phyloP scores from a whole-genome alignment of 2,113 vertebrate species.

The Bufo gargarizans region DNA sequence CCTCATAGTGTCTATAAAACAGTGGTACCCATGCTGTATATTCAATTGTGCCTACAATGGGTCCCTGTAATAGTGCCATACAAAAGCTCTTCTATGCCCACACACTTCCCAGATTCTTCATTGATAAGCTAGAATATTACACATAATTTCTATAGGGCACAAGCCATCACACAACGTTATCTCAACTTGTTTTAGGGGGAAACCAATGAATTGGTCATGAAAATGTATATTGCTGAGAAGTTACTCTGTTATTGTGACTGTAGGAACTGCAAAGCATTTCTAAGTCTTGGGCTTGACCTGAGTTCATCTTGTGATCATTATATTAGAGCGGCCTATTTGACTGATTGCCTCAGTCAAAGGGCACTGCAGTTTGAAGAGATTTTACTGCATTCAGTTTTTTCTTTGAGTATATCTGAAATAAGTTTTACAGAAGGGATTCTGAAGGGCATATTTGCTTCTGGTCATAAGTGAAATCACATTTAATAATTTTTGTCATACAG shows the following conservation, averaged over 20 bases:
- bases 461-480: constrained; percentile 34
- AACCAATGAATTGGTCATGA: neutral
- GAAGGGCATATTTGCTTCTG: constrained; percentile 36
- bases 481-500: constrained; percentile 20
- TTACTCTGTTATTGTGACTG: constrained; percentile 12
- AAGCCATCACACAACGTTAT: no score
- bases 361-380: neutral
- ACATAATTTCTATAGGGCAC: no score
- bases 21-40: no score
- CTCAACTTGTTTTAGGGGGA: no score
- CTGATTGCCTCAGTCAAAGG: constrained; percentile 24
- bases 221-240: neutral
- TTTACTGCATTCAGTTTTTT: constrained; percentile 23
- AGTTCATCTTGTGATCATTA: neutral
- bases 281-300: constrained; percentile 17
- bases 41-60: no score
- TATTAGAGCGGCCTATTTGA: constrained; percentile 35
- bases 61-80: no score
- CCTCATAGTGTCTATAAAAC: no score
- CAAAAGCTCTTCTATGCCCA: no score
- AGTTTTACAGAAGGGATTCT: constrained; percentile 19
- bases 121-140: no score
- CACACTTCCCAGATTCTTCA: no score
- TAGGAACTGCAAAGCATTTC: neutral
- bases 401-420: constrained; percentile 1